Evolutionary conservation across 1,140 invertebrate species (phyloP), one percentile per base, ranked within the genome.

Genomic region (Trissolcus basalis): DNA sequence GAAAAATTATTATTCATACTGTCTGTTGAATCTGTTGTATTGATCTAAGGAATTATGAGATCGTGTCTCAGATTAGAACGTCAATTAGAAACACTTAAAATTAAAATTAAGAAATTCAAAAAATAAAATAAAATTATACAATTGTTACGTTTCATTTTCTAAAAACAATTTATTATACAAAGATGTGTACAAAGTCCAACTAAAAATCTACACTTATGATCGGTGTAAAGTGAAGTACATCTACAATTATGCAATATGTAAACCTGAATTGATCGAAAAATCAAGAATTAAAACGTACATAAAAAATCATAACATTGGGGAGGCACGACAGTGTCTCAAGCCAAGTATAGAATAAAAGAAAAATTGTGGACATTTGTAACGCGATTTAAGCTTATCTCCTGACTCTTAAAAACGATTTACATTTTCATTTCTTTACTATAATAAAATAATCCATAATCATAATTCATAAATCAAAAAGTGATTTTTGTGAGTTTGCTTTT

Each of bases 101-200:
- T 13, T 13, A 44, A 8, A 12, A 44, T 44, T 12, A 13, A 44
- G 13, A 12, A 7, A 44, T 14, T 8, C 12, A 11, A 43, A 5
- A 44, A 11, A 14, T 2, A 56, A 56, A 63, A 63, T 45, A 63
- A 71, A 71, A 71, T 63, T 71, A 6, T 27, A 63, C 68, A 58
- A 64, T 64, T 6, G 16, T 9, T 64, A 14, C 14, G 36, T 43
- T 59, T 60, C 44, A 16, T 72, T 72, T 72, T 64, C 69, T 71
- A 73, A 73, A 73, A 73, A 65, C 60, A 73, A 73, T 65, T 73
- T 73, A 65, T 73, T 65, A 65, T 65, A 73, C 61, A 73, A 65
- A 67, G 61, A 64, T 72, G 70, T 73, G 61, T 73, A 65, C 61
- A 73, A 73, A 73, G 61, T 73, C 47, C 41, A 73, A 67, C 55